phyloP scores from a whole-genome alignment of 2,113 vertebrate species.

The Hemiscyllium ocellatum region DNA sequence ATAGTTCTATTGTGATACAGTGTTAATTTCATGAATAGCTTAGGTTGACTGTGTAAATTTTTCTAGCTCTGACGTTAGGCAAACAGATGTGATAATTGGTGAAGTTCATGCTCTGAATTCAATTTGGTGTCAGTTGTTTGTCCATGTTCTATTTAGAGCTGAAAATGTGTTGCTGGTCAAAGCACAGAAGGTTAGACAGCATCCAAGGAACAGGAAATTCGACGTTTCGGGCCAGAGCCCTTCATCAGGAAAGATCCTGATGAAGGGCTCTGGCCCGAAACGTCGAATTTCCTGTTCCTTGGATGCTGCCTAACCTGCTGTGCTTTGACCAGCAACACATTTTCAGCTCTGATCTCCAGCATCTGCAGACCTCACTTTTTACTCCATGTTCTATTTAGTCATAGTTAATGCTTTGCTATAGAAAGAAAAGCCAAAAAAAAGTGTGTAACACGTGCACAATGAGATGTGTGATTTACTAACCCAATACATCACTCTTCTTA shows the following conservation, averaged over 20 bases:
- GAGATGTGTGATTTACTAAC: background rate
- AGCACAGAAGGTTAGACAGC: too few relatives aligned
- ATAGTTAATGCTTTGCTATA: background rate
- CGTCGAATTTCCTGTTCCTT: too few relatives aligned
- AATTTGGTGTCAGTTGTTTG: conserved; percentile 16
- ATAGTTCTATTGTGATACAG: background rate
- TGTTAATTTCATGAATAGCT: background rate
- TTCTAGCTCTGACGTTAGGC: background rate
- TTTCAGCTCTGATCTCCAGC: too few relatives aligned
- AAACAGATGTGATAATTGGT: background rate
- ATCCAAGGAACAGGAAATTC: too few relatives aligned
- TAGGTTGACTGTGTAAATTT: background rate
- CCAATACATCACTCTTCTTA: conserved; percentile 4
- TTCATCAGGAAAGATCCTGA: too few relatives aligned
- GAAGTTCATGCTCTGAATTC: background rate
- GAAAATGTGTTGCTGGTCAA: too few relatives aligned
- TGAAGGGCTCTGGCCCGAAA: too few relatives aligned
- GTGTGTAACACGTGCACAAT: background rate
- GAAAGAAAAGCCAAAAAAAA: background rate
- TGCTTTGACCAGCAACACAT: too few relatives aligned
- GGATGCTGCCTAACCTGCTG: too few relatives aligned
- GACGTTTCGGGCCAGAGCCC: too few relatives aligned
- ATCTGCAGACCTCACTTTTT: too few relatives aligned
- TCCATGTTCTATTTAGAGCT: background rate
- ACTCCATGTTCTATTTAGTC: background rate